Evolutionary conservation across 2,113 vertebrate species (phyloP).

Genomic region (Corythoichthys intestinalis): DNA sequence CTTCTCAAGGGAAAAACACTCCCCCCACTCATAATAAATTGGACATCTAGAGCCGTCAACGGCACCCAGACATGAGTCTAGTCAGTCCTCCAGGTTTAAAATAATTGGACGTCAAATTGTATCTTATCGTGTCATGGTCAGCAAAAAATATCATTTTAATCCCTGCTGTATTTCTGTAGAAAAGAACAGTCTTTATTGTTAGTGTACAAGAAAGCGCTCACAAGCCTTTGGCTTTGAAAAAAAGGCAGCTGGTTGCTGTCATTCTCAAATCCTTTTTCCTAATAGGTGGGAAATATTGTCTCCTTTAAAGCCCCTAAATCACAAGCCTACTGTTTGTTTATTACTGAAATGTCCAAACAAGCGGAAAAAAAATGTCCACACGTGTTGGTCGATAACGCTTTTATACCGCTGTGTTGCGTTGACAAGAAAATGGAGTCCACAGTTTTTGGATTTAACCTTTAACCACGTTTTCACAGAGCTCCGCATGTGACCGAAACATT

Average conservation of each 20-base stretch:
- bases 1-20: no score
- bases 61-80: no score
- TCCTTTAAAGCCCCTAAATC: not conserved
- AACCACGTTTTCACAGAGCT: not conserved
- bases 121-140: no score
- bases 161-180: no score
- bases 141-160: no score
- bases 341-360: not conserved
- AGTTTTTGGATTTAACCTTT: conserved; percentile 6
- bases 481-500: not conserved
- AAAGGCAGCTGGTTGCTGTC: not conserved
- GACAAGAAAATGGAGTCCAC: not conserved
- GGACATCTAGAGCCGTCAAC: no score
- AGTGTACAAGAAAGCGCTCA: no score
- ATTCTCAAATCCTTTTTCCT: not conserved
- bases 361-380: not conserved
- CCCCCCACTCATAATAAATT: no score
- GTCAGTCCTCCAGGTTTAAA: no score
- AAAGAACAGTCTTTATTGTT: no score
- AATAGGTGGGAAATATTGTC: not conserved
- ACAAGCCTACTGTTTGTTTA: not conserved
- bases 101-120: no score
- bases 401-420: not conserved
- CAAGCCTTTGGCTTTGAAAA: not conserved
- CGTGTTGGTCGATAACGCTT: not conserved